Evolutionary conservation across 2,888 invertebrate species (phyloP).

Genomic region (Coecobrya sp.): DNA sequence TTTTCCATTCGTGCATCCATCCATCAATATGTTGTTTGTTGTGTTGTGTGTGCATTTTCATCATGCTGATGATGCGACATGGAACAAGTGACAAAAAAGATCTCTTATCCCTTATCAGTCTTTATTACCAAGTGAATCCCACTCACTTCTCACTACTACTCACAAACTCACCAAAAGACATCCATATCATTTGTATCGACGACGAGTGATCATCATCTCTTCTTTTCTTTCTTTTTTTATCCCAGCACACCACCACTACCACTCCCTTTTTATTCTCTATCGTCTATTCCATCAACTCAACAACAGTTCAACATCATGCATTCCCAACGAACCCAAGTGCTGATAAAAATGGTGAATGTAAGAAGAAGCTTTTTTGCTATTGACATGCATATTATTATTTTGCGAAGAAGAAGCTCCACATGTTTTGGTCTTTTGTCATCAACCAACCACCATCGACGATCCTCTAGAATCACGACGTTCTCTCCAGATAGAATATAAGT

Average conservation of each 20-base stretch:
- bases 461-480: not conserved
- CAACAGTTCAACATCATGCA: not conserved
- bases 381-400: slow-evolving; percentile 77
- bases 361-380: slow-evolving; percentile 46
- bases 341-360: slow-evolving; percentile 8
- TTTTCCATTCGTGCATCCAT: too few relatives aligned
- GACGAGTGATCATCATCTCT: slow-evolving; percentile 72
- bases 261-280: slow-evolving; percentile 32
- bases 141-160: not conserved
- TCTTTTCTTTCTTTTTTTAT: slow-evolving; percentile 37
- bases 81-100: slow-evolving; percentile 74
- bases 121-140: slow-evolving; percentile 65
- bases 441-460: slow-evolving; percentile 10
- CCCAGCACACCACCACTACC: too few relatives aligned
- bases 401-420: slow-evolving; percentile 46
- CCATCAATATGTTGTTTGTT: slow-evolving; percentile 54
- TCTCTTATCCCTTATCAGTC: slow-evolving; percentile 69
- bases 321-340: not conserved
- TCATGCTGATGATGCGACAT: slow-evolving; percentile 22
- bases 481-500: slow-evolving; percentile 2
- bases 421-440: slow-evolving; percentile 69
- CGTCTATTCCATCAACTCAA: slow-evolving; percentile 1
- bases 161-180: not conserved
- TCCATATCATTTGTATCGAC: slow-evolving; percentile 77
- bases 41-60: slow-evolving; percentile 26